Evolutionary conservation across 2,888 invertebrate genomes (phyloP).

Genomic region (Drosophila tanythrix): DNA sequence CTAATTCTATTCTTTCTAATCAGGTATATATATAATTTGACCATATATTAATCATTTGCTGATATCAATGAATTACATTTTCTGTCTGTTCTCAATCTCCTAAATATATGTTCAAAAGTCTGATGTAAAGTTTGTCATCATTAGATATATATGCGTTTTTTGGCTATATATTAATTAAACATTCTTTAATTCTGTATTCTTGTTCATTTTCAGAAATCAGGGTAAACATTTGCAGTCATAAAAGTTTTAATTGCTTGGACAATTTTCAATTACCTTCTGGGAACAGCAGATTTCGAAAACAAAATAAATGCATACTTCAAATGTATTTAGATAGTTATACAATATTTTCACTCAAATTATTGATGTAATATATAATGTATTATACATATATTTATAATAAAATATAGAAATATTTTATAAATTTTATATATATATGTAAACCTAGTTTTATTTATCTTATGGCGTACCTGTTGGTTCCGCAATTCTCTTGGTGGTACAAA

Average conservation of each 20-base stretch:
- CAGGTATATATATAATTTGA: not conserved
- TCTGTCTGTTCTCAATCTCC: not conserved
- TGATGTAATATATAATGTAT: no score
- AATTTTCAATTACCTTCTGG: not conserved
- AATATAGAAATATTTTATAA: no score
- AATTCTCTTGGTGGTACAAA: conserved; percentile 76
- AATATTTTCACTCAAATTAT: no score
- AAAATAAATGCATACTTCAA: not conserved
- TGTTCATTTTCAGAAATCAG: not conserved
- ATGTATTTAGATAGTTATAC: no score
- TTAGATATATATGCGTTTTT: fast-evolving
- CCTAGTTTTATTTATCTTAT: not conserved
- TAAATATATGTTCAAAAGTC: not conserved
- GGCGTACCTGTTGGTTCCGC: conserved; percentile 82
- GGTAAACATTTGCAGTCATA: not conserved
- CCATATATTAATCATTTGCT: not conserved
- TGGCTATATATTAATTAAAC: not conserved
- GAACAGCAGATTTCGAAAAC: not conserved
- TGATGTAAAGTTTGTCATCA: not conserved
- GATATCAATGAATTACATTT: not conserved
- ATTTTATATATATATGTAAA: no score
- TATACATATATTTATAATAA: not conserved
- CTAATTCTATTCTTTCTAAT: not conserved
- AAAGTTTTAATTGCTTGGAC: fast-evolving
- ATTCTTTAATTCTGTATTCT: fast-evolving